Percentiles rank a stretch among this genome's conserved stretches.
Conservation (phyloP, 2,113 vertebrate genomes). For the Elaphurus davidianus region DNA sequence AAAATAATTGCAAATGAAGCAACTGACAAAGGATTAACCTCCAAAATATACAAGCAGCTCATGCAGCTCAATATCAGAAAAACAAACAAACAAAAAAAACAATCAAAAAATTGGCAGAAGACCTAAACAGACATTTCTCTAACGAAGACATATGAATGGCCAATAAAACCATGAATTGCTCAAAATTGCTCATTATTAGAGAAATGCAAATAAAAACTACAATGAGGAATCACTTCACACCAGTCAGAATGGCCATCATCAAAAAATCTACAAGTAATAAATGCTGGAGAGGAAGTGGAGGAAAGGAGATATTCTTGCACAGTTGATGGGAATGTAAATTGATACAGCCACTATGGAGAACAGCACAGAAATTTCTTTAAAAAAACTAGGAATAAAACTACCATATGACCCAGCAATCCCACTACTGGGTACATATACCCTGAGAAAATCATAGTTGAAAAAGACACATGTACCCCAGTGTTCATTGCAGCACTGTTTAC, state of each 20-base stretch:
- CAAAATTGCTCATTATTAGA: background rate
- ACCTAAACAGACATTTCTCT: background rate
- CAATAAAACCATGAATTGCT: background rate
- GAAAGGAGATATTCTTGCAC: background rate
- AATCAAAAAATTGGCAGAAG: background rate
- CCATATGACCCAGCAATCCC: background rate
- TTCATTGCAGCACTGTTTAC: background rate
- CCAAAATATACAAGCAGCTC: background rate
- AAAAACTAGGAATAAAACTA: background rate
- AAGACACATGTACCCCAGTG: background rate
- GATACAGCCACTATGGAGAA: background rate
- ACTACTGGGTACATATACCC: background rate
- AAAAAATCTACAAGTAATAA: background rate
- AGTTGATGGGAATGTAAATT: background rate
- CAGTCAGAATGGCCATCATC: background rate
- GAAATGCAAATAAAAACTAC: background rate
- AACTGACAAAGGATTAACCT: background rate
- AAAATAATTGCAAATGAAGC: background rate
- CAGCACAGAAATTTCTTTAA: background rate
- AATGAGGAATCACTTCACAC: background rate
- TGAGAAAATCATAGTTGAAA: background rate
- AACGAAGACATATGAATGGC: background rate
- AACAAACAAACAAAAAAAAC: background rate
- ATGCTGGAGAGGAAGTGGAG: background rate
- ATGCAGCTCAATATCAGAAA: background rate